phyloP scores from a whole-genome alignment of 2,888 invertebrate species.

The Patella depressa region DNA sequence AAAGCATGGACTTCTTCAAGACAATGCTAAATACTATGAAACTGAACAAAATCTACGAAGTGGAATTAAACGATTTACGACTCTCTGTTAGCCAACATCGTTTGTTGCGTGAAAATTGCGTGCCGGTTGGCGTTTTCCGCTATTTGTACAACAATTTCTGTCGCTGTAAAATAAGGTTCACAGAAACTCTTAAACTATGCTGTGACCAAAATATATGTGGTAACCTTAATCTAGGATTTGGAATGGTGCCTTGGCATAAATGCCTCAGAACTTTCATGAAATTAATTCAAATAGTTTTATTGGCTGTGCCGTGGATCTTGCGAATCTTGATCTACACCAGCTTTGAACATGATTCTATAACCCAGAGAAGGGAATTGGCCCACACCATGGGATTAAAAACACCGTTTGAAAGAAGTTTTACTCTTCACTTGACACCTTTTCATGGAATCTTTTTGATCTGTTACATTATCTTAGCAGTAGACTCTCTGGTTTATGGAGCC shows the following conservation, averaged over 20 bases:
- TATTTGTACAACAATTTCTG: constrained; percentile 53
- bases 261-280: constrained; percentile 46
- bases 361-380: constrained; percentile 11
- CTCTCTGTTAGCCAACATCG: constrained; percentile 47
- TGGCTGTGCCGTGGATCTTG: constrained; percentile 55
- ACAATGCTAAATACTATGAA: constrained; percentile 28
- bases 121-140: constrained; percentile 49
- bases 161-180: constrained; percentile 57
- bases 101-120: constrained; percentile 44
- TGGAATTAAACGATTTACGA: constrained; percentile 40
- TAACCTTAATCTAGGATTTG: constrained; percentile 16
- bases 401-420: constrained; percentile 55
- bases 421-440: constrained; percentile 59
- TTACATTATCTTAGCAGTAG: constrained; percentile 55
- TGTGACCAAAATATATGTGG: constrained; percentile 33
- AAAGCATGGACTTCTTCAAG: constrained; percentile 37
- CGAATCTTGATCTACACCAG: constrained; percentile 52
- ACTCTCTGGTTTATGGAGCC: constrained; percentile 49
- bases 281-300: constrained; percentile 40
- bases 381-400: constrained; percentile 23
- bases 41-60: constrained; percentile 30
- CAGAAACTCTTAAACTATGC: constrained; percentile 48
- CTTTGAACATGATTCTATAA: constrained; percentile 40
- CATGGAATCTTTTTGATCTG: constrained; percentile 59
- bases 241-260: constrained; percentile 45